phyloP scores from a whole-genome alignment of 1,140 invertebrate species.

The Brachionus rotundiformis region DNA sequence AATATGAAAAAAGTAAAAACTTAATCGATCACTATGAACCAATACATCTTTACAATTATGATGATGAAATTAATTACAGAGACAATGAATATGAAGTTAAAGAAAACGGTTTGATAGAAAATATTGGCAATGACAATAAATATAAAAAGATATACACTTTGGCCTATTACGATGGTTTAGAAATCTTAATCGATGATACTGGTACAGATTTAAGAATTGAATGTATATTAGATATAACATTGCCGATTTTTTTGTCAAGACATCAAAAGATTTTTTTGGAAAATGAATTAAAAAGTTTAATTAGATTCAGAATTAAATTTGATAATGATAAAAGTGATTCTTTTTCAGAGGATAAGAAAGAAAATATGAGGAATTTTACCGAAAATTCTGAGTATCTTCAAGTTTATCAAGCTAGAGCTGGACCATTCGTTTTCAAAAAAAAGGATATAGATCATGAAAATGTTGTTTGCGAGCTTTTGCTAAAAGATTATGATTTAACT shows the following conservation, averaged over 20 bases:
- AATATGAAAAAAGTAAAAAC: neutral
- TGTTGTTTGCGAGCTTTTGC: neutral
- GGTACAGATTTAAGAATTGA: neutral
- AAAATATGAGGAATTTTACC: neutral
- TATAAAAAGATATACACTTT: slow-evolving; percentile 1
- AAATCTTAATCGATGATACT: neutral
- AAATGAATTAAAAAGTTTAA: neutral
- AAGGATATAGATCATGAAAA: neutral
- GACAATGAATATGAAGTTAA: neutral
- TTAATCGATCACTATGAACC: slow-evolving; percentile 23
- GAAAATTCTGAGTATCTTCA: neutral
- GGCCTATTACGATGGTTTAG: slow-evolving; percentile 12
- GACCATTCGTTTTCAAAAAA: neutral
- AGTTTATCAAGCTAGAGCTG: neutral
- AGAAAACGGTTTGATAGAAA: neutral
- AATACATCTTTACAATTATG: neutral
- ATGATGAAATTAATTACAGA: neutral
- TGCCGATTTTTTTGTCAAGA: neutral
- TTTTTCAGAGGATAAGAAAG: neutral
- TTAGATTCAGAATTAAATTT: neutral
- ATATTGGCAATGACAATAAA: neutral
- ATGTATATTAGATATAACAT: slow-evolving; percentile 8
- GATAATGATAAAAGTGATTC: neutral
- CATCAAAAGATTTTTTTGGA: neutral
- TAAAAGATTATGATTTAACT: slow-evolving; percentile 27